A percentile compares a stretch with the other conserved stretches of the same genome.
These are phyloP conservation scores for Malurus alboscapulatus DNA, from an alignment of 2,113 vertebrate species.

Conservation along the genomic window DNA sequence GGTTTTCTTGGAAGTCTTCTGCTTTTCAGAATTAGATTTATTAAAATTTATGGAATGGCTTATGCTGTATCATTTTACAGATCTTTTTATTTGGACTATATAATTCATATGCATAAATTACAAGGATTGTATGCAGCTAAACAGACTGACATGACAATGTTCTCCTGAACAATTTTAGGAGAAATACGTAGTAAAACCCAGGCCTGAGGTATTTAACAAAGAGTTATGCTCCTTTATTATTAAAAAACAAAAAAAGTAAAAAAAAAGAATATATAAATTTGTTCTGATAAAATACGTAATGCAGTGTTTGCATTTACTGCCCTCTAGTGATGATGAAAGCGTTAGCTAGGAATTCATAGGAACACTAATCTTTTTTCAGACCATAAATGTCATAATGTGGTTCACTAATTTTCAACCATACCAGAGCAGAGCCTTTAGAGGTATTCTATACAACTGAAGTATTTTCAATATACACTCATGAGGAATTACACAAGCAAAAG, in stretches of 20 bases:
- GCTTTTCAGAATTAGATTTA: background rate
- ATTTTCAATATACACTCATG: background rate
- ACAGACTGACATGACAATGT: fast-evolving
- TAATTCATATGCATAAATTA: background rate
- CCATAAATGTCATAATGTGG: background rate
- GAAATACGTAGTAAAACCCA: background rate
- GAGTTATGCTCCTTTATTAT: background rate
- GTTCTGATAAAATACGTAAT: fast-evolving
- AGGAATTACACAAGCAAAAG: background rate
- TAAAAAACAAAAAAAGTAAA: background rate
- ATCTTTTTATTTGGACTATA: background rate
- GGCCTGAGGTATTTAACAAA: background rate
- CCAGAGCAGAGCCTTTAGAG: background rate
- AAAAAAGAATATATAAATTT: background rate
- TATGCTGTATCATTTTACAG: background rate
- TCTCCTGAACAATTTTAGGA: background rate
- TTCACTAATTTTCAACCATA: background rate
- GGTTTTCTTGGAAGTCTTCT: background rate
- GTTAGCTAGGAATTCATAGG: background rate
- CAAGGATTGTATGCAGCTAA: background rate
- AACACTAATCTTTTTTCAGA: background rate
- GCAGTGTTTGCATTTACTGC: constrained; percentile 67
- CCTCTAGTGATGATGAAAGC: constrained; percentile 67
- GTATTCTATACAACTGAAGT: background rate
- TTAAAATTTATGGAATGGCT: background rate